Percentiles rank a stretch among this genome's conserved stretches.
Conservation (phyloP, 2,797 vertebrate species). For the Craterocephalus amniculus region DNA sequence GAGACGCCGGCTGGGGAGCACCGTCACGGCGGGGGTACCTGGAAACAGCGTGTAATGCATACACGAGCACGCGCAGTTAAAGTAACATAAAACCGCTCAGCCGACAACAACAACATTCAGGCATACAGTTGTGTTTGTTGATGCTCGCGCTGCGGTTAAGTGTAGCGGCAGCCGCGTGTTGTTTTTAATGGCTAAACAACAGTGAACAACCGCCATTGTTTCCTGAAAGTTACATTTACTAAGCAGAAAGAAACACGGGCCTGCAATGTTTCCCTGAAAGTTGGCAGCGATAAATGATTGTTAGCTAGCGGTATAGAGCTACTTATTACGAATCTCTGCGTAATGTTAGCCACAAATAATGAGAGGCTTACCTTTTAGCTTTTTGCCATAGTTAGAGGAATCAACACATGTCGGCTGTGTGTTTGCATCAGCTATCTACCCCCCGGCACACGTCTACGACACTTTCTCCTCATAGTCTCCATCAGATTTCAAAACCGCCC, state of each 20-base stretch:
- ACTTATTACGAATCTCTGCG: not conserved
- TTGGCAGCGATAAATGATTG: not conserved
- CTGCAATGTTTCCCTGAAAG: slow-evolving; percentile 1
- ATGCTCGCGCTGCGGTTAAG: no score
- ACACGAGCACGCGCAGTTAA: slow-evolving; percentile 13
- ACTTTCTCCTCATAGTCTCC: slow-evolving; percentile 8
- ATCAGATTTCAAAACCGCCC: slow-evolving; percentile 11
- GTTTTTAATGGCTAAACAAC: not conserved
- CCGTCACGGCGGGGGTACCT: slow-evolving; percentile 44
- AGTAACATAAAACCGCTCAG: slow-evolving; percentile 17
- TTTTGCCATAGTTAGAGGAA: slow-evolving; percentile 7
- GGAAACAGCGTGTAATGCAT: slow-evolving; percentile 30
- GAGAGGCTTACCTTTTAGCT: slow-evolving; percentile 34
- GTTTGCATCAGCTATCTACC: not conserved
- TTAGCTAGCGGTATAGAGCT: slow-evolving; percentile 10
- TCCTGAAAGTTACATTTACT: not conserved
- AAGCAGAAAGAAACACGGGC: not conserved
- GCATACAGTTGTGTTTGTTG: not conserved
- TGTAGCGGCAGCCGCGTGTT: not conserved
- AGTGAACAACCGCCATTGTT: not conserved
- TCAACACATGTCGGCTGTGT: slow-evolving; percentile 33
- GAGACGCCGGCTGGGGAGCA: slow-evolving; percentile 44
- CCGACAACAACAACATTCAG: slow-evolving; percentile 5
- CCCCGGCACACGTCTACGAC: slow-evolving; percentile 9
- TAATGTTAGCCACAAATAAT: not conserved